Base-by-base conservation (phyloP, 2,888 invertebrate genomes). In the Liopterus haemorrhoidalis region DNA sequence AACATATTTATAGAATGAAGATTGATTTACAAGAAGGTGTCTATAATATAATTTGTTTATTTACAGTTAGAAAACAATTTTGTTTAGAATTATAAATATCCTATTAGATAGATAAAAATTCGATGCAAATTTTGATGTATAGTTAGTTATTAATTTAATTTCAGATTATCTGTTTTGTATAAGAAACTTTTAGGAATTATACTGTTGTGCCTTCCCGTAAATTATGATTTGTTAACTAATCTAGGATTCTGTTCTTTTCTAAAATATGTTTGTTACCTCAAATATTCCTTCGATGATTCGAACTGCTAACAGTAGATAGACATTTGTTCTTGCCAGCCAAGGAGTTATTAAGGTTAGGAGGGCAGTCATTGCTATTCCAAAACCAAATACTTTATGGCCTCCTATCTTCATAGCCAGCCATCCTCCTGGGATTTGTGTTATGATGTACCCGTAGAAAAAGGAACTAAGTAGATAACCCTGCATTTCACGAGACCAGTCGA, bases 381-480 rank as follows among this genome's bases (percentile, higher is more conserved):
- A 67, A 16, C 86, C 88, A 63, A 84, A 85, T 11, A 87, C 78
- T 56, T 81, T 76, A 72, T 88, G 88, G 49, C 92, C 94, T 54
- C 94, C 94, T 62, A 89, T 78, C 64, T 78, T 79, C 54, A 84
- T 79, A 2, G 89, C 86, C 36, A 94, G 68, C 76, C 83, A 87
- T 35, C 91, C 91, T 1, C 90, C 91, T 1, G 85, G 74, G 27
- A 91, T 70, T 65, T 87, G 91, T 0, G 91, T 91, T 46, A 85
- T 66, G 45, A 91, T 78, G 67, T 92, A 92, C 0, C 91, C 91
- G 61, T 89, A 90, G 72, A 92, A 92, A 68, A 92, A 92, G 0
- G 89, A 85, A 58, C 88, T 87, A 38, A 92, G 68, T 20, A 92
- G 78, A 39, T 84, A 68, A 0, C 90, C 90, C 66, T 84, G 85